Evolutionary conservation across 2,888 invertebrate genomes (phyloP), one percentile per base, ranked within the genome.

Genomic region (Papilio protenor): DNA sequence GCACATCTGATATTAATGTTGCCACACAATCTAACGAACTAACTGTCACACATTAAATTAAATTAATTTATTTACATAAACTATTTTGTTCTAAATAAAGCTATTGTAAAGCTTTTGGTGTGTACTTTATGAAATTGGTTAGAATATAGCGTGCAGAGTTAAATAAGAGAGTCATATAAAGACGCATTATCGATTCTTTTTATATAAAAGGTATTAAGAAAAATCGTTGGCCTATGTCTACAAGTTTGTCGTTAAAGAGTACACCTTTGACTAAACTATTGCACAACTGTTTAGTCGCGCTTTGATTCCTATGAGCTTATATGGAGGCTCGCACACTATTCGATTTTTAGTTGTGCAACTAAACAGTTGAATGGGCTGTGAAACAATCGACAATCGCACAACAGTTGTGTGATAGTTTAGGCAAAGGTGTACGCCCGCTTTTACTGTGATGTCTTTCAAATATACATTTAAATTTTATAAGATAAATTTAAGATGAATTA

Each of bases 1-100:
- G 45, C 12, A 21, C 66, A 69, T 21, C 66, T 69, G 66, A 45
- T 45, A 69, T 69, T 69, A 45, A 69, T 69, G 66, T 69, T 69
- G 45, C n/a, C 14, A 69, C 45, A 69, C 21, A 21, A 45, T 69
- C 11, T 45, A 21, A 21, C 45, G 21, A n/a, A 66, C 21, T 69
- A 55, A n/a, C n/a, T 16, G 18, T 61, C 27, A 18, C 11, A 64
- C 64, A n/a, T 64, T 64, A 40, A n/a, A 40, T 40, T 64, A 16
- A 5, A 61, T 61, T 61, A 27, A 27, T 27, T n/a, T 6, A 61
- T 16, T 61, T 27, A 27, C 27, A 59, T 0, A 61, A 4, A 23
- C 14, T 27, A 0, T 55, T 33, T 33, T 33, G 3, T 33, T 33
- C 0, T 33, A 33, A 5, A 5, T 33, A 33, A 5, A 33, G 6